phyloP scores from a whole-genome alignment of 2,113 vertebrate genomes.

The Channa argus region DNA sequence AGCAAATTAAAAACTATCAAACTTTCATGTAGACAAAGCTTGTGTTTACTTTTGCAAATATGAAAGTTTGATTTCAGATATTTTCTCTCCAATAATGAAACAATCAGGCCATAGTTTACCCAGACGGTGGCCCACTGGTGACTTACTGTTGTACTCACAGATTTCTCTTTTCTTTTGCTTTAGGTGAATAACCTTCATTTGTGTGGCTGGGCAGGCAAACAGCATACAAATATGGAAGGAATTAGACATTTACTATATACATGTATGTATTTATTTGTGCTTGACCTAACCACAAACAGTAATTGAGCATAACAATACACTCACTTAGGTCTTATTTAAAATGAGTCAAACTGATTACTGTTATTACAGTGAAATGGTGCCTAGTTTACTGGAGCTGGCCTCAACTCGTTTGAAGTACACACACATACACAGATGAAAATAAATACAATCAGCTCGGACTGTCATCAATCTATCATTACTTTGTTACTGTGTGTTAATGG shows the following conservation, averaged over 20 bases:
- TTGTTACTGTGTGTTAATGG: constrained; percentile 48
- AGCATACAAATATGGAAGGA: constrained; percentile 4
- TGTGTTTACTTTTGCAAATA: background rate
- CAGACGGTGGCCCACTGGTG: background rate
- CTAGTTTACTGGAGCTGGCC: constrained; percentile 35
- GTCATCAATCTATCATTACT: constrained; percentile 53
- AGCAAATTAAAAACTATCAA: too few relatives aligned
- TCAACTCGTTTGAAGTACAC: constrained; percentile 32
- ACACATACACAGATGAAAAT: constrained; percentile 32
- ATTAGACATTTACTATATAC: constrained; percentile 17
- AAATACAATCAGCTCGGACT: constrained; percentile 53
- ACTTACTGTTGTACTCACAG: background rate
- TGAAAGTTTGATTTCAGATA: background rate
- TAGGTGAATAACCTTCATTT: background rate
- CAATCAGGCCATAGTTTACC: background rate
- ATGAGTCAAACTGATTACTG: constrained; percentile 52
- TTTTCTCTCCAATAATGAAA: background rate
- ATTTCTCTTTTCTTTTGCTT: background rate
- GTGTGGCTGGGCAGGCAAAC: background rate
- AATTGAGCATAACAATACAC: constrained; percentile 57
- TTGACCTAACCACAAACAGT: constrained; percentile 30
- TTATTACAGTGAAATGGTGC: constrained; percentile 51
- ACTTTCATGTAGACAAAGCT: background rate
- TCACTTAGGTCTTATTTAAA: constrained; percentile 47
- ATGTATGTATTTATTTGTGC: constrained; percentile 49